Conservation (phyloP, 2,888 invertebrate species). For the Acanthosepion pharaonis region DNA sequence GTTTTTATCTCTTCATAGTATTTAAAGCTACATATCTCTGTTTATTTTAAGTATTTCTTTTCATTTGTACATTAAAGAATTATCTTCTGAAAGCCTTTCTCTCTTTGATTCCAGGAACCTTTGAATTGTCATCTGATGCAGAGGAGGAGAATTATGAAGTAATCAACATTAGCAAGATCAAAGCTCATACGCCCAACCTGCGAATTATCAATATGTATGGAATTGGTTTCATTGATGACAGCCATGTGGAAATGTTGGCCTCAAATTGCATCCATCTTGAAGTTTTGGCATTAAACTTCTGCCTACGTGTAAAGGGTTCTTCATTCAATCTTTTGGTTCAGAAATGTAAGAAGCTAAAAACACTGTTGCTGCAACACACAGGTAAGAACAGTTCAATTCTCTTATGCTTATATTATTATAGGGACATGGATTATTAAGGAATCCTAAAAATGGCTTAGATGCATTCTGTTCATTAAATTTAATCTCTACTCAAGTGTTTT, state of each 20-base stretch:
- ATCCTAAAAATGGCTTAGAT: neutral
- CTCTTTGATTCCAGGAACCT: conserved; percentile 69
- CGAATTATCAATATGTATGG: conserved; percentile 98
- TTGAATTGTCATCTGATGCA: conserved; percentile 83
- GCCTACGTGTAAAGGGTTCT: conserved; percentile 95
- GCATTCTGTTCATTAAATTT: neutral
- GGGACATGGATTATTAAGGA: neutral
- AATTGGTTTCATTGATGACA: conserved; percentile 98
- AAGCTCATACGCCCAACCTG: conserved; percentile 97
- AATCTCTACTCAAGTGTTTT: too few species aligned
- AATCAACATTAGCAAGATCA: conserved; percentile 98
- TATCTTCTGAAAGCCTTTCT: neutral
- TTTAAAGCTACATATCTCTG: too few species aligned
- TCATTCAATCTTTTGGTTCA: conserved; percentile 95
- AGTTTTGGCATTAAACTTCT: conserved; percentile 96
- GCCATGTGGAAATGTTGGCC: conserved; percentile 95
- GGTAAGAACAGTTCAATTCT: conserved; percentile 78
- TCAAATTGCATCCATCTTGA: conserved; percentile 95
- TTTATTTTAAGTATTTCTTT: too few species aligned
- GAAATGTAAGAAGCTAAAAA: conserved; percentile 91
- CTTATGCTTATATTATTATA: neutral
- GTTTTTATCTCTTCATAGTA: too few species aligned
- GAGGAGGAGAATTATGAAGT: conserved; percentile 91
- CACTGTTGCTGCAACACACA: conserved; percentile 96
- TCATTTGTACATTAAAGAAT: neutral